Evolutionary conservation across 2,888 invertebrate genomes (phyloP).

Genomic region (Apamea crenata): DNA sequence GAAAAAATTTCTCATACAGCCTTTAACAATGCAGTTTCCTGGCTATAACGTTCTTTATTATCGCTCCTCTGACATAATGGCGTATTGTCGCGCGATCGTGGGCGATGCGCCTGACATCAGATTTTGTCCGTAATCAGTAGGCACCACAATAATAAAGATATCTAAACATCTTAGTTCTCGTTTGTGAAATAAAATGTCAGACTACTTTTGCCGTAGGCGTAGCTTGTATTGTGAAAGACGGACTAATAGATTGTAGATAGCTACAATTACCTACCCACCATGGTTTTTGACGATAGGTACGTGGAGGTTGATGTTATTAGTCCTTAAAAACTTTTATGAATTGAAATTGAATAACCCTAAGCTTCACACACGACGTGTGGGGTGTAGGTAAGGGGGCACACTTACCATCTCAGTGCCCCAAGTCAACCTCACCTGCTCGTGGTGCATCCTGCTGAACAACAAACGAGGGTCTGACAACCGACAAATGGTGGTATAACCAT

Average conservation of each 20-base stretch:
- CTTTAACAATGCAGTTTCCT: slow-evolving; percentile 32
- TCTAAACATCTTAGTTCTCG: slow-evolving; percentile 40
- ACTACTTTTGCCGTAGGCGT: slow-evolving; percentile 14
- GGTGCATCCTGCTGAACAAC: no score
- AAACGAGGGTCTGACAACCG: no score
- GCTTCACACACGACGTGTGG: neutral
- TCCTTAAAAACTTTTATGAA: neutral
- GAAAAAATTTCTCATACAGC: slow-evolving; percentile 25
- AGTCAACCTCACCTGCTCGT: no score
- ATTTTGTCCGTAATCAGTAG: slow-evolving; percentile 41
- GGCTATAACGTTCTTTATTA: slow-evolving; percentile 33
- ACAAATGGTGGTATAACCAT: no score
- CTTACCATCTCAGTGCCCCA: no score
- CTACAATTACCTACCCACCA: neutral
- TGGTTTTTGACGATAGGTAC: neutral
- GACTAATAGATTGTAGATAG: neutral
- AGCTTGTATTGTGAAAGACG: slow-evolving; percentile 23
- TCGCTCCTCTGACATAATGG: slow-evolving; percentile 42
- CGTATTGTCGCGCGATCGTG: slow-evolving; percentile 52
- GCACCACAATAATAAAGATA: slow-evolving; percentile 34
- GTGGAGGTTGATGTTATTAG: neutral
- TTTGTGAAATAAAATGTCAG: slow-evolving; percentile 46
- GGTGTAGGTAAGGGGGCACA: no score
- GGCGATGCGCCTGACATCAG: slow-evolving; percentile 51
- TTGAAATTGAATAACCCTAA: no score